Percentiles rank a stretch among this genome's conserved stretches.
These are phyloP conservation scores for Aphaenogaster ashmeadi DNA, from an alignment of 1,140 invertebrate genomes.

Conservation along the genomic window DNA sequence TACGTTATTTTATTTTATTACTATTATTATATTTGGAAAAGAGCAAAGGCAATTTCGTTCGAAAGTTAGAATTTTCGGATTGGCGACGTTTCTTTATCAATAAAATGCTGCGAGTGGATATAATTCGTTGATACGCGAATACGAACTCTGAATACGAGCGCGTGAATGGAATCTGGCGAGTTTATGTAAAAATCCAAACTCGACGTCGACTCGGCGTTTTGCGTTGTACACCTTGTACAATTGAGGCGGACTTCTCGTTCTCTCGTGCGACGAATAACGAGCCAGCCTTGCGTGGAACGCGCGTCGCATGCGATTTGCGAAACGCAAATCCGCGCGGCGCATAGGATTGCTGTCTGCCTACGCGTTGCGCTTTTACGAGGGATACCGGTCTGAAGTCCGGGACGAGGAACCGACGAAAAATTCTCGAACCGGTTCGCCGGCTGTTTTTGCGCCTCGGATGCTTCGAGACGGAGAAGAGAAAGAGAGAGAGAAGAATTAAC, in stretches of 20 bases:
- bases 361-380: conserved; percentile 56
- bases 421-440: conserved; percentile 74
- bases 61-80: not conserved
- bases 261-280: conserved; percentile 23
- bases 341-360: conserved; percentile 55
- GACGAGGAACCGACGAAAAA: conserved; percentile 71
- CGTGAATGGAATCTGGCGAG: not conserved
- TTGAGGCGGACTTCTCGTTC: conserved; percentile 25
- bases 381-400: conserved; percentile 75
- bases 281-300: conserved; percentile 45
- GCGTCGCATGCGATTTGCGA: conserved; percentile 44
- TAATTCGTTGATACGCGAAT: conserved; percentile 4
- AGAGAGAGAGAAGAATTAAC: conserved; percentile 22
- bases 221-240: conserved; percentile 26
- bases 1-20: too few relatives aligned
- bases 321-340: conserved; percentile 35
- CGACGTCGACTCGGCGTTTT: not conserved
- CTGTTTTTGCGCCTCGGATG: conserved; percentile 58
- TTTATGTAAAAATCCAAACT: conserved; percentile 25
- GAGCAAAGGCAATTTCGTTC: not conserved
- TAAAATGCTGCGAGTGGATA: not conserved
- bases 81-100: not conserved
- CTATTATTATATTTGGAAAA: not conserved
- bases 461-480: conserved; percentile 1
- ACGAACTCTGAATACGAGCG: not conserved